Conservation (phyloP, 1,140 invertebrate genomes). For the Drosophila prosaltans region DNA sequence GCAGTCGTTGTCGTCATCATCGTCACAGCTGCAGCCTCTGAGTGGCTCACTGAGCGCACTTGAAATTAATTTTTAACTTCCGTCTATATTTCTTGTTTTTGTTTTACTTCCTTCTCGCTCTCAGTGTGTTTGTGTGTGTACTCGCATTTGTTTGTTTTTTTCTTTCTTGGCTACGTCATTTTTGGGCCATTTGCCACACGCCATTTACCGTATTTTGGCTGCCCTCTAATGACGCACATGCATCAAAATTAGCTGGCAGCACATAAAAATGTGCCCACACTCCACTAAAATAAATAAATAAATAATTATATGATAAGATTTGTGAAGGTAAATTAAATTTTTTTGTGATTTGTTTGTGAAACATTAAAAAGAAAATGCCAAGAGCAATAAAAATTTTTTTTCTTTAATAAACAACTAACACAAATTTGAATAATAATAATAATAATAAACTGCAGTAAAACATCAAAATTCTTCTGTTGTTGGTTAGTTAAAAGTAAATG, state of each 20-base stretch:
- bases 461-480: too few species aligned
- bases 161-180: constrained; percentile 45
- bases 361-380: neutral
- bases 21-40: constrained; percentile 62
- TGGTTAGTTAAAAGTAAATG: too few species aligned
- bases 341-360: constrained; percentile 4
- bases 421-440: neutral
- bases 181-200: constrained; percentile 55
- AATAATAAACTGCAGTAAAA: too few species aligned
- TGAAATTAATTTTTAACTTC: constrained; percentile 81
- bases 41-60: constrained; percentile 47
- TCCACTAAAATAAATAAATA: constrained; percentile 73
- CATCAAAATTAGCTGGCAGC: constrained; percentile 64
- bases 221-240: constrained; percentile 66
- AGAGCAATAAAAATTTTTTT: neutral
- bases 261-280: constrained; percentile 57
- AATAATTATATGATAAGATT: constrained; percentile 67
- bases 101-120: constrained; percentile 31
- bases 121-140: constrained; percentile 34
- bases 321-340: constrained; percentile 8
- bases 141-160: neutral
- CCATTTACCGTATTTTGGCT: constrained; percentile 35
- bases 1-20: constrained; percentile 1
- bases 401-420: neutral
- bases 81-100: constrained; percentile 65